Evolutionary conservation across 2,888 invertebrate species (phyloP).

Genomic region (Choristoneura rosaceana): DNA sequence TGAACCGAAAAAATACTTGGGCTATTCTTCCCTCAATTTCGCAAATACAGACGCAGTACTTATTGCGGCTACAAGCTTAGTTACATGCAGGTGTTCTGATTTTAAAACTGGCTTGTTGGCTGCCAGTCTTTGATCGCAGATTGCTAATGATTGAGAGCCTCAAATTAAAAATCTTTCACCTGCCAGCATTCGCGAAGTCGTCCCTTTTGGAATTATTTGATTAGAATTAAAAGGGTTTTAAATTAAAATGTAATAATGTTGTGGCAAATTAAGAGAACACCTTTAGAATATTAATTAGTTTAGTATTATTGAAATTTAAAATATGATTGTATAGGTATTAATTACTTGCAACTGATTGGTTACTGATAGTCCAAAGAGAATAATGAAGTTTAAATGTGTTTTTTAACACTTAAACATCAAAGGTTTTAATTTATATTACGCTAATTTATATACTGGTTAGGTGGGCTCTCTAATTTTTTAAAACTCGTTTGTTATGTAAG

Average conservation of each 20-base stretch:
- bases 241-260: not conserved
- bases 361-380: too few relatives aligned
- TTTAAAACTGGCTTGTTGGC: constrained; percentile 17
- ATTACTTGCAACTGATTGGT: not conserved
- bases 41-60: not conserved
- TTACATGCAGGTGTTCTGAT: constrained; percentile 36
- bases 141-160: constrained; percentile 36
- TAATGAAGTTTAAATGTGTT: too few relatives aligned
- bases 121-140: constrained; percentile 37
- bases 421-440: too few relatives aligned
- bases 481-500: too few relatives aligned
- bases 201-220: constrained; percentile 24
- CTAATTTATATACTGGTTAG: too few relatives aligned
- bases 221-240: constrained; percentile 19
- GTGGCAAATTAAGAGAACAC: not conserved
- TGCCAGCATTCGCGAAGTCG: constrained; percentile 23
- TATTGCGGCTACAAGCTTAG: constrained; percentile 5
- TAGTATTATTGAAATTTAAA: not conserved
- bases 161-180: constrained; percentile 36
- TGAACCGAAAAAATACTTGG: not conserved
- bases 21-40: too few relatives aligned
- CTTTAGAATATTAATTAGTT: constrained; percentile 1
- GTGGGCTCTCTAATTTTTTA: too few relatives aligned
- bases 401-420: too few relatives aligned
- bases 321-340: not conserved